phyloP scores from a whole-genome alignment of 2,113 vertebrate species.

The Nothobranchius kuhntae region DNA sequence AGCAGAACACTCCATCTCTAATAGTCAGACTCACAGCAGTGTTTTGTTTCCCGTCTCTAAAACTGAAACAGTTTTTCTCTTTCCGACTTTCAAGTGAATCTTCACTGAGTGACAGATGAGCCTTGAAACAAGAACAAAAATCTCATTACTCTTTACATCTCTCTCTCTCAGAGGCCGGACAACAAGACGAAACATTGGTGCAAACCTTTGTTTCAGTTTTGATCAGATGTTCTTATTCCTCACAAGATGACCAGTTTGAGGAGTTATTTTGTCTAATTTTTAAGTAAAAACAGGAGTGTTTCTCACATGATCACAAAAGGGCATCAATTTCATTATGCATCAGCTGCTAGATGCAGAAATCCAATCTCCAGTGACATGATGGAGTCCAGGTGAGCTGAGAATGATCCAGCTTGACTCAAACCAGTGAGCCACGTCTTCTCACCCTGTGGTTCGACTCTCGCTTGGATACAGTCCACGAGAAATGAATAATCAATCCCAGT shows the following conservation, averaged over 20 bases:
- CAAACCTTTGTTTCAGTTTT: too few species aligned
- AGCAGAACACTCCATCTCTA: conserved; percentile 23
- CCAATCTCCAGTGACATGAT: too few species aligned
- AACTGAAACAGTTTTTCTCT: conserved; percentile 20
- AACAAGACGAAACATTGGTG: not conserved
- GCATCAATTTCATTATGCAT: too few species aligned
- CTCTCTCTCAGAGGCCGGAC: conserved; percentile 4
- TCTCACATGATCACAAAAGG: too few species aligned
- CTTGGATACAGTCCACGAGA: conserved; percentile 33
- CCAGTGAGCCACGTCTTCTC: not conserved
- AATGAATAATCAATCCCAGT: conserved; percentile 56
- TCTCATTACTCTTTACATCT: not conserved
- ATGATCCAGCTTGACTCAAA: too few species aligned
- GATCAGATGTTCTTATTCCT: too few species aligned
- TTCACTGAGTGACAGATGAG: conserved; percentile 13
- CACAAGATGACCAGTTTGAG: too few species aligned
- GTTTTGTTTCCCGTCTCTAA: conserved; percentile 42
- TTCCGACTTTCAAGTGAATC: conserved; percentile 21
- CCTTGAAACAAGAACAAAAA: too few species aligned
- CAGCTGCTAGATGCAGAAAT: too few species aligned
- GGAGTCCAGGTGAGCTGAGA: too few species aligned
- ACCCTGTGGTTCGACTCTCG: conserved; percentile 14
- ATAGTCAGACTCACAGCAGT: conserved; percentile 39
- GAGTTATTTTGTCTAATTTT: too few species aligned
- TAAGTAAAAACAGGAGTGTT: too few species aligned